Base-by-base conservation (phyloP, 2,113 vertebrate genomes). In the Elachura formosa region DNA sequence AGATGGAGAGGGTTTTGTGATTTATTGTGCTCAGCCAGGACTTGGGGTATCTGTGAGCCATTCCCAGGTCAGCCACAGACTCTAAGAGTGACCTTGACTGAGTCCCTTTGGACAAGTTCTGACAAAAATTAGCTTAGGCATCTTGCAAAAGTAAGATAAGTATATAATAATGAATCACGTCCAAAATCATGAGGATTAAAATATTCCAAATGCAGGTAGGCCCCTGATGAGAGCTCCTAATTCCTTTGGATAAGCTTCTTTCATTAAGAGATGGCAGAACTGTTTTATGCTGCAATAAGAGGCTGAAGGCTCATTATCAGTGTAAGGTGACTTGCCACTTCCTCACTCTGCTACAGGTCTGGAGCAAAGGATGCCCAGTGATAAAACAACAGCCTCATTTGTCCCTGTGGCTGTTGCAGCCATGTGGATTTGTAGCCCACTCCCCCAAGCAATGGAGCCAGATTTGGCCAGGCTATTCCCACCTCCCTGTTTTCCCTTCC, bases 401-500 rank as follows among this genome's bases (percentile, higher is more conserved):
- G 38, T 40, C 29, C 82, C 59, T 14, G 38, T 34, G 51, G 49
- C 33, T 4, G 0, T 14, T 33, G 62, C 0, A 4, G 20, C 3
- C 5, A 46, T 45, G 13, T 61, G 75, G 21, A 41, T 46, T 77
- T 90, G 62, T 25, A 93, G 68, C 71, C 33, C 11, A 6, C 31
- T 78, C 31, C 49, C 31, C 31, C 62, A 76, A 2, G 38, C 71
- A 76, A 34, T 2, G 10, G 58, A 83, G 54, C 19, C 80, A 93
- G 69, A 88, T 85, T 67, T 90, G 89, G 63, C 55, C 73, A 59
- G 68, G 43, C 34, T 22, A 67, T 67, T 87, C 71, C 89, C 72
- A 83, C 43, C 63, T 89, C 66, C 54, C 38, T 38, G 17, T 36
- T 73, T 59, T 48, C 17, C 28, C 33, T 91, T 91, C 76, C 78